phyloP scores from a whole-genome alignment of 2,113 vertebrate species.

The Dissostichus mawsoni region DNA sequence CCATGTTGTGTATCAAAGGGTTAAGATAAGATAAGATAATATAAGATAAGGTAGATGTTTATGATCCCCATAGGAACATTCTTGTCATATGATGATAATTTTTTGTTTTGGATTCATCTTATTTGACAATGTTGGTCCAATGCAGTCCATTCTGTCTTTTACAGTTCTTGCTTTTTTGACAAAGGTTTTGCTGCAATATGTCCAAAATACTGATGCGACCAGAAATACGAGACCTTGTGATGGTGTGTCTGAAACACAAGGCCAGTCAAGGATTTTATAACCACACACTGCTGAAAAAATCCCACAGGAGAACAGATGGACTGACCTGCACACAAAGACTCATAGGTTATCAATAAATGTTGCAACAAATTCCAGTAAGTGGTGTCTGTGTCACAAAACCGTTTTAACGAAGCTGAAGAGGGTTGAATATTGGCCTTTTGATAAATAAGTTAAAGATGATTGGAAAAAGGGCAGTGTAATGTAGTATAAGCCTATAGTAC shows the following conservation, averaged over 20 bases:
- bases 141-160: neutral
- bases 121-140: too few species aligned
- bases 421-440: slow-evolving; percentile 4
- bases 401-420: neutral
- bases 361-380: slow-evolving; percentile 3
- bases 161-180: neutral
- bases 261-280: slow-evolving; percentile 14
- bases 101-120: neutral
- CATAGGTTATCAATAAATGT: slow-evolving; percentile 24
- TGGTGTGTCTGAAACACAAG: slow-evolving; percentile 13
- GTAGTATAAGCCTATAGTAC: neutral
- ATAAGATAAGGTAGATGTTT: too few species aligned
- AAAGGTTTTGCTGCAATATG: neutral
- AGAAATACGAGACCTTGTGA: slow-evolving; percentile 8
- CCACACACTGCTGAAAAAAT: neutral
- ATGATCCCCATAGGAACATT: too few species aligned
- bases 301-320: neutral
- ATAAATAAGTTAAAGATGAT: neutral
- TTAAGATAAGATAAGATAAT: too few species aligned
- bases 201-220: slow-evolving; percentile 10
- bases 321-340: slow-evolving; percentile 18
- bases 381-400: neutral
- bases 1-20: too few species aligned
- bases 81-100: too few species aligned
- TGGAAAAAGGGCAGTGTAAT: neutral